Evolutionary conservation across 2,797 vertebrate species (phyloP).

Genomic region (Pseudochaenichthys georgianus): DNA sequence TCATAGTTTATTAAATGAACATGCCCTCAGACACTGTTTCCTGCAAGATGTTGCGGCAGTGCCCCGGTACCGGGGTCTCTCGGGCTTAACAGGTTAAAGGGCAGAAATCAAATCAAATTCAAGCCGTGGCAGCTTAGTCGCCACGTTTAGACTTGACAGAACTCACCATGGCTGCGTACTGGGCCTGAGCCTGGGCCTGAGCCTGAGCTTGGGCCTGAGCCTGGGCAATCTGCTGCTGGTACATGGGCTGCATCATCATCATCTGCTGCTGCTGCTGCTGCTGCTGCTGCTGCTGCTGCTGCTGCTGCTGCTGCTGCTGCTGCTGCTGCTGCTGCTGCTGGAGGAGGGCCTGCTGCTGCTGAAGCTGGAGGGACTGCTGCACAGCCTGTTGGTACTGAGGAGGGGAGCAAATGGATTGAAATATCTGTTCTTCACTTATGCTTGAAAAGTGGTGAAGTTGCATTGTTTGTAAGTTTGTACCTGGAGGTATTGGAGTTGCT

Average conservation of each 20-base stretch:
- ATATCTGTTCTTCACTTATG: background rate
- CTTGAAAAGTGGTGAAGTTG: background rate
- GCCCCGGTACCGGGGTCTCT: no score
- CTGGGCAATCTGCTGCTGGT: slow-evolving; percentile 66
- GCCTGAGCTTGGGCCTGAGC: slow-evolving; percentile 77
- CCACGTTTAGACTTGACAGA: background rate
- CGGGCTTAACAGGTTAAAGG: background rate
- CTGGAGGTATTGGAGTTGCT: slow-evolving; percentile 90
- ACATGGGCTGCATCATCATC: no score
- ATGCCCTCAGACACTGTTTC: no score
- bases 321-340: slow-evolving; percentile 75
- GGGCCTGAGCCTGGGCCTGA: slow-evolving; percentile 63
- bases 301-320: slow-evolving; percentile 71
- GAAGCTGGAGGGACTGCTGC: slow-evolving; percentile 81
- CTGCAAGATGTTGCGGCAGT: no score
- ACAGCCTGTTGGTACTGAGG: slow-evolving; percentile 81
- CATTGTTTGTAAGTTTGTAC: slow-evolving; percentile 73
- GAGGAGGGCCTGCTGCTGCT: slow-evolving; percentile 62
- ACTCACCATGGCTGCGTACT: slow-evolving; percentile 92
- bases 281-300: slow-evolving; percentile 77
- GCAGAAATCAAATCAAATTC: background rate
- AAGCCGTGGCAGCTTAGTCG: background rate
- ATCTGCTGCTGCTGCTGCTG: slow-evolving; percentile 73
- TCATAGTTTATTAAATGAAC: no score
- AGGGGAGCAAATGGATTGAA: background rate